phyloP scores from a whole-genome alignment of 1,140 invertebrate genomes.

The Aphis gossypii region DNA sequence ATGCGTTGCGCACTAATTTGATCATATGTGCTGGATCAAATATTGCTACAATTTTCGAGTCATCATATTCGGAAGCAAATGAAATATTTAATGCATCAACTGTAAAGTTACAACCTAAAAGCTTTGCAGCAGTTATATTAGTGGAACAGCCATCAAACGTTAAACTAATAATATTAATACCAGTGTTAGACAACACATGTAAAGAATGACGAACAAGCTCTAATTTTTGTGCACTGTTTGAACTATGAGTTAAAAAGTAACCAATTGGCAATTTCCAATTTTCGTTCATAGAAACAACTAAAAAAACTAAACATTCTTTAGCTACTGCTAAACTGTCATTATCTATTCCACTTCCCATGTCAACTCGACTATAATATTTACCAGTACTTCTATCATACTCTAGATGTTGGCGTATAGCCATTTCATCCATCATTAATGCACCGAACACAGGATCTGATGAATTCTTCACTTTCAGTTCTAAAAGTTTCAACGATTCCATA shows the following conservation, averaged over 20 bases:
- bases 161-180: constrained; percentile 41
- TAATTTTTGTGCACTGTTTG: constrained; percentile 59
- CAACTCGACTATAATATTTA: background rate
- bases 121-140: constrained; percentile 50
- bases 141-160: constrained; percentile 57
- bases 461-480: background rate
- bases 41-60: constrained; percentile 59
- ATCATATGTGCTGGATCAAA: constrained; percentile 61
- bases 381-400: constrained; percentile 20
- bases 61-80: constrained; percentile 41
- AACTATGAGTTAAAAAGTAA: constrained; percentile 51
- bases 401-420: constrained; percentile 5
- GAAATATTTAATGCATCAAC: constrained; percentile 42
- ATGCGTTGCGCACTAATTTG: constrained; percentile 58
- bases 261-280: constrained; percentile 38
- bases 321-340: constrained; percentile 14
- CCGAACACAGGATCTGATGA: background rate
- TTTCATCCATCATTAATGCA: constrained; percentile 37
- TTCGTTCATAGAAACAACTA: constrained; percentile 18
- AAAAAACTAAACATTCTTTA: constrained; percentile 25
- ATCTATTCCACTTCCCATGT: constrained; percentile 11
- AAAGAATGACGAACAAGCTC: constrained; percentile 61
- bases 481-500: background rate
- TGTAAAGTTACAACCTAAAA: constrained; percentile 59
- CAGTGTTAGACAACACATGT: constrained; percentile 60